Percentiles rank a stretch among this genome's conserved stretches.
Evolutionary conservation across 53 echinoderm and acorn worm species (phyloP).

Genomic region (Stichopus horrens): DNA sequence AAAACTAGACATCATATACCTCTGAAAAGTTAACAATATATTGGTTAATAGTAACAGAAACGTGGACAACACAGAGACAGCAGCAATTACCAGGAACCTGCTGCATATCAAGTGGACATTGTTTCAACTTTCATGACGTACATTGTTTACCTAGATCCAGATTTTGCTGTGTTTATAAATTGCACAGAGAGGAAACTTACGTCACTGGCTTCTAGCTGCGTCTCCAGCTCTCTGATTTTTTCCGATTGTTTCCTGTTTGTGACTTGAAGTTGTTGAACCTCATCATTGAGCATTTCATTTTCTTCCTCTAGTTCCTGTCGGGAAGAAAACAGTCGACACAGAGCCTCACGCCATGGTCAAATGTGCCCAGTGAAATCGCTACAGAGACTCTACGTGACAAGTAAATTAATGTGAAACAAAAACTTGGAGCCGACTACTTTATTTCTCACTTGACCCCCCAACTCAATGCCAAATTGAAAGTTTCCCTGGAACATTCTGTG

Average conservation of each 20-base stretch:
- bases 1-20: no score
- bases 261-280: constrained; percentile 66
- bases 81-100: no score
- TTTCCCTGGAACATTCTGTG: neutral
- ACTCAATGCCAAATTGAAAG: neutral
- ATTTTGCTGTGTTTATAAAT: neutral
- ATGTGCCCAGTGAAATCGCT: neutral
- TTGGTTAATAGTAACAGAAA: no score
- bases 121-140: neutral
- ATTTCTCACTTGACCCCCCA: neutral
- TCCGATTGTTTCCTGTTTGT: constrained; percentile 74
- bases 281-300: constrained; percentile 92
- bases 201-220: constrained; percentile 27
- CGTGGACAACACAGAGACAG: no score
- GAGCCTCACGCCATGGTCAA: neutral
- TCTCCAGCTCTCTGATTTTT: constrained; percentile 67
- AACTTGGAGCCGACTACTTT: neutral
- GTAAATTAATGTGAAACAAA: neutral
- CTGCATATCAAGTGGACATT: no score
- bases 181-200: constrained; percentile 3
- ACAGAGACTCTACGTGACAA: neutral
- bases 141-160: neutral
- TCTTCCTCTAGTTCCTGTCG: constrained; percentile 94
- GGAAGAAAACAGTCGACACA: neutral
- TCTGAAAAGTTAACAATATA: no score